These are phyloP conservation scores for Leptarthrus brevirostris DNA, from an alignment of 2,888 invertebrate species.

Conservation along the genomic window DNA sequence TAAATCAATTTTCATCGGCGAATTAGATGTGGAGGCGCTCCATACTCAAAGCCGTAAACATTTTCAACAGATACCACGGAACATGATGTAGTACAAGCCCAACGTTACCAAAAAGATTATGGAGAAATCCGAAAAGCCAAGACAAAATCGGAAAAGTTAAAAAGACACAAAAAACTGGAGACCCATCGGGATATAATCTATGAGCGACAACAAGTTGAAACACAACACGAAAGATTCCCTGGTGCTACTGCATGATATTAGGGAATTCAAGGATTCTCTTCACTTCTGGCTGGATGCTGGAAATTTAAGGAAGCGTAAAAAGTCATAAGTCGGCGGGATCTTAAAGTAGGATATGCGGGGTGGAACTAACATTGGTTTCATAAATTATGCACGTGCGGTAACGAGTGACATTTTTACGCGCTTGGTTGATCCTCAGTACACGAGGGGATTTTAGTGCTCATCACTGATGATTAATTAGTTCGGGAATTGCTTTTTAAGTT, in stretches of 20 bases:
- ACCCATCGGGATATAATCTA: conserved; percentile 29
- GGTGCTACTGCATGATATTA: conserved; percentile 1
- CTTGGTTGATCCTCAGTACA: conserved; percentile 35
- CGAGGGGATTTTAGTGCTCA: conserved; percentile 17
- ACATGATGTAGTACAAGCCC: conserved; percentile 19
- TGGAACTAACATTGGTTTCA: conserved; percentile 40
- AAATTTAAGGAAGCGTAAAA: conserved; percentile 33
- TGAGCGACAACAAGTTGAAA: conserved; percentile 40
- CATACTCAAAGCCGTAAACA: conserved; percentile 9
- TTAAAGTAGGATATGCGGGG: conserved; percentile 17
- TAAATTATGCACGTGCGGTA: conserved; percentile 49
- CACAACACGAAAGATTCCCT: conserved; percentile 17
- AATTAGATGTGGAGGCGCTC: conserved; percentile 51
- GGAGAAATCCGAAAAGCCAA: conserved; percentile 19
- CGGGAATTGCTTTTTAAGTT: too few species aligned
- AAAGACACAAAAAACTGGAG: background rate
- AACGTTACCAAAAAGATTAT: conserved; percentile 28
- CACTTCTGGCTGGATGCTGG: background rate
- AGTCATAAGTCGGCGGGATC: conserved; percentile 44
- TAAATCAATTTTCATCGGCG: conserved; percentile 28
- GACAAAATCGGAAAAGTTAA: conserved; percentile 16
- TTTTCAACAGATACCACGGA: background rate
- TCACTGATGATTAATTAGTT: conserved; percentile 32
- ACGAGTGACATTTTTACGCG: conserved; percentile 46
- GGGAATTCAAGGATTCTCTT: background rate